Conservation (phyloP, 1,140 invertebrate species). For the Cydia splendana region DNA sequence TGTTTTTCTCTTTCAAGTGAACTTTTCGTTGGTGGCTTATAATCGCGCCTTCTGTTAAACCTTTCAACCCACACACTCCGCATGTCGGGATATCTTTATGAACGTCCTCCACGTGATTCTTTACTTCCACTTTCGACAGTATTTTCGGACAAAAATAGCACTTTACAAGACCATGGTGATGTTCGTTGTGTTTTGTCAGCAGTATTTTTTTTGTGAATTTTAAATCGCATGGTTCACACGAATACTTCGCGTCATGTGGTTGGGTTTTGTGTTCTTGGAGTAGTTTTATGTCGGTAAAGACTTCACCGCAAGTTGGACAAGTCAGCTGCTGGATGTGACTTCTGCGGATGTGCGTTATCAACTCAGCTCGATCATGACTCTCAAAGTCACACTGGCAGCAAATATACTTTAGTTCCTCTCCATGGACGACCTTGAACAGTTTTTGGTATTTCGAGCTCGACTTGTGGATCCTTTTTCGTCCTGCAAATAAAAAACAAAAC, state of each 20-base stretch:
- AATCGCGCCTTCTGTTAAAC: background rate
- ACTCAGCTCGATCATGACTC: background rate
- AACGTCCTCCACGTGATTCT: background rate
- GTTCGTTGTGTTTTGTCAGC: background rate
- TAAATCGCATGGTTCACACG: background rate
- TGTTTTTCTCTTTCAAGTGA: conserved; percentile 37
- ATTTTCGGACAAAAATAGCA: background rate
- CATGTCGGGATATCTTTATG: conserved; percentile 34
- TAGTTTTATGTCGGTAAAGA: background rate
- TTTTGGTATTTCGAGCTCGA: background rate
- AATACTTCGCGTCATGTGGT: background rate
- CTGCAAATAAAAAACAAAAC: background rate
- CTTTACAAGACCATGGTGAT: background rate
- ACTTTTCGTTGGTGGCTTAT: conserved; percentile 31
- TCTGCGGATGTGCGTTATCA: background rate
- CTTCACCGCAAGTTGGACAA: background rate
- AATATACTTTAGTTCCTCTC: background rate
- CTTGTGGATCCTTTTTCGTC: background rate
- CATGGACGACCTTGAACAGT: background rate
- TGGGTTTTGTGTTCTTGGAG: background rate
- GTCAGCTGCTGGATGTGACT: background rate
- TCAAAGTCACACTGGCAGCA: background rate
- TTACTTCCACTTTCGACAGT: background rate
- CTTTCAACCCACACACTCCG: conserved; percentile 33
- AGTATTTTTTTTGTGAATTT: background rate